phyloP scores from a whole-genome alignment of 37 sponge, comb jelly and placozoan species.

The Aphrocallistes beatrix region DNA sequence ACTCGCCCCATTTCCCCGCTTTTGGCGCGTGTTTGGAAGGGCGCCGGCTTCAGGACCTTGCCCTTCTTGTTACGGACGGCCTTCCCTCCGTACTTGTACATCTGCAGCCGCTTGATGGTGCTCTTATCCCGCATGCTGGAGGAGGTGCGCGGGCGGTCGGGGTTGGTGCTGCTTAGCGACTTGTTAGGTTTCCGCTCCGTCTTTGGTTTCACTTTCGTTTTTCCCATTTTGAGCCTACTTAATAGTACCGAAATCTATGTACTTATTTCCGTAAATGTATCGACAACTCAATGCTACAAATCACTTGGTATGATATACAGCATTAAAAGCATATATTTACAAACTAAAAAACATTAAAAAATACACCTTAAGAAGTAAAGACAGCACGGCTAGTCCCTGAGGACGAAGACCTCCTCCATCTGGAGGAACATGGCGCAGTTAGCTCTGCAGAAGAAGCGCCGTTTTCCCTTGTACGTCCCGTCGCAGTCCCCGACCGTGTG shows the following conservation, averaged over 20 bases:
- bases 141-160: constrained; percentile 21
- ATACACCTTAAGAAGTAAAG: not conserved
- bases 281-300: not conserved
- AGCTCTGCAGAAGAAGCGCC: not conserved
- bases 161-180: constrained; percentile 25
- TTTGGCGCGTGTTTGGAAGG: constrained; percentile 58
- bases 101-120: constrained; percentile 81
- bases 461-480: not conserved
- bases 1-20: constrained; percentile 85
- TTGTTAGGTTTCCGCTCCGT: constrained; percentile 1
- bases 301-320: not conserved
- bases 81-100: constrained; percentile 85
- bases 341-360: not conserved
- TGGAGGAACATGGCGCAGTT: not conserved
- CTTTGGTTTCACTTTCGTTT: not conserved
- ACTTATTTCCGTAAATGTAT: too few species aligned
- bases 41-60: constrained; percentile 68
- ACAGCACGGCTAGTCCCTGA: not conserved
- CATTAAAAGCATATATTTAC: not conserved
- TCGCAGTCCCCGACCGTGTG: constrained; percentile 14
- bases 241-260: not conserved
- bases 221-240: not conserved
- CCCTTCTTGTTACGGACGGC: constrained; percentile 69
- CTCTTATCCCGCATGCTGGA: constrained; percentile 62
- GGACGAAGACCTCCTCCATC: not conserved